These are phyloP conservation scores for Harpalus rufipes DNA, from an alignment of 2,888 invertebrate species.

Conservation along the genomic window DNA sequence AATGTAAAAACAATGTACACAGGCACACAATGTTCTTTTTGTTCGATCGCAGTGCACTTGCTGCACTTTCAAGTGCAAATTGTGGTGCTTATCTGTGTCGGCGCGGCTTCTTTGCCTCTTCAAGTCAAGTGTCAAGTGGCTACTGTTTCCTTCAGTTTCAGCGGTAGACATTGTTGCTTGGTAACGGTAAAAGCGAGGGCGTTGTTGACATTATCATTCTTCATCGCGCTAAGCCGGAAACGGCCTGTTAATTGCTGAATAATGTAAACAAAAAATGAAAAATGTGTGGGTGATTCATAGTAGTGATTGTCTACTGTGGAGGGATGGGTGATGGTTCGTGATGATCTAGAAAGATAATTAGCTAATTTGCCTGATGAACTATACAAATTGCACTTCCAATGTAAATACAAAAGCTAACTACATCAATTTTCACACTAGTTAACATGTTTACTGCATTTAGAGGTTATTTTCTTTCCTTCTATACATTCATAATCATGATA, in stretches of 20 bases:
- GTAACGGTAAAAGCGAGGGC: background rate
- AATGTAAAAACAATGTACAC: conserved; percentile 47
- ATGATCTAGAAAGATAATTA: conserved; percentile 13
- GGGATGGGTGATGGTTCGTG: background rate
- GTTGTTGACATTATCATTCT: conserved; percentile 47
- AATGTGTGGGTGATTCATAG: conserved; percentile 6
- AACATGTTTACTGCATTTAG: no score
- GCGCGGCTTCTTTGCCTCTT: conserved; percentile 30
- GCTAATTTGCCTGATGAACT: background rate
- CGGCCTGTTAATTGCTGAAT: conserved; percentile 23
- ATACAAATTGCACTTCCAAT: background rate
- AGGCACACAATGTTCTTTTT: conserved; percentile 33
- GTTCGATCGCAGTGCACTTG: conserved; percentile 7
- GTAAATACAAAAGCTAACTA: background rate
- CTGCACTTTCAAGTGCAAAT: conserved; percentile 59
- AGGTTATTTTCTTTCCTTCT: no score
- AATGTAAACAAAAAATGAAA: conserved; percentile 45
- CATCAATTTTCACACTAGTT: background rate
- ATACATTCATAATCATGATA: no score
- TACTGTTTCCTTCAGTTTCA: conserved; percentile 24
- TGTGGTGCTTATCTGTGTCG: conserved; percentile 55
- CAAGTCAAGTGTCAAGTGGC: conserved; percentile 46
- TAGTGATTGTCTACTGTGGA: conserved; percentile 2
- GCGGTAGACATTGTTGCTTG: conserved; percentile 17
- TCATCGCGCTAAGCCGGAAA: conserved; percentile 21